Conservation (phyloP, 1,140 invertebrate genomes). For the Myzus persicae region DNA sequence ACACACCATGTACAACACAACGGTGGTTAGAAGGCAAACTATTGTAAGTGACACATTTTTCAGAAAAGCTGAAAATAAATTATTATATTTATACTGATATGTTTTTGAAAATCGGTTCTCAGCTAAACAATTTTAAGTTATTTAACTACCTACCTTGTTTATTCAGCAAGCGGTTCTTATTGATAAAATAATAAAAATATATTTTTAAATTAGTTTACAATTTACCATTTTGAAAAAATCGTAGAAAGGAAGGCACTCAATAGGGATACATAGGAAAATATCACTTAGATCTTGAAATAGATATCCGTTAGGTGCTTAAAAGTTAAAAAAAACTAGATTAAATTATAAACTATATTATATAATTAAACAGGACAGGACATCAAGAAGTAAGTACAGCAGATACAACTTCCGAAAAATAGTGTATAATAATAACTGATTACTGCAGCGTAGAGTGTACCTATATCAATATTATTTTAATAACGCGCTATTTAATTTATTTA, state of each 20-base stretch:
- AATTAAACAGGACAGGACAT: background rate
- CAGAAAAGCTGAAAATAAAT: background rate
- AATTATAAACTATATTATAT: too few species aligned
- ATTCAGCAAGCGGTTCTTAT: background rate
- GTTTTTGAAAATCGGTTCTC: background rate
- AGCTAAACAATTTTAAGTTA: background rate
- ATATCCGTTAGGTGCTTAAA: too few species aligned
- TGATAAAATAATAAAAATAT: background rate
- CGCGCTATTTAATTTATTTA: too few species aligned
- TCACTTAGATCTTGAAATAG: background rate
- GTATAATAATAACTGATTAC: too few species aligned
- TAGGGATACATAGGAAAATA: background rate
- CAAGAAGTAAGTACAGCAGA: background rate
- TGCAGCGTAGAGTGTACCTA: too few species aligned
- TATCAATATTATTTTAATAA: too few species aligned
- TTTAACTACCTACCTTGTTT: background rate
- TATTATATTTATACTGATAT: background rate
- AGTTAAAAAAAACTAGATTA: too few species aligned
- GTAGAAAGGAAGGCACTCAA: too few species aligned
- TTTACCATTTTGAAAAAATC: too few species aligned
- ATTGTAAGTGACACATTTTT: background rate
- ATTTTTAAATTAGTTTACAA: background rate
- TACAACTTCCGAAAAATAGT: background rate
- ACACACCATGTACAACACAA: background rate
- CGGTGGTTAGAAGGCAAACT: background rate